A percentile compares a stretch with the other conserved stretches of the same genome.
Evolutionary conservation across 2,888 invertebrate species (phyloP).

Genomic region (Chymomyza fuscimana): DNA sequence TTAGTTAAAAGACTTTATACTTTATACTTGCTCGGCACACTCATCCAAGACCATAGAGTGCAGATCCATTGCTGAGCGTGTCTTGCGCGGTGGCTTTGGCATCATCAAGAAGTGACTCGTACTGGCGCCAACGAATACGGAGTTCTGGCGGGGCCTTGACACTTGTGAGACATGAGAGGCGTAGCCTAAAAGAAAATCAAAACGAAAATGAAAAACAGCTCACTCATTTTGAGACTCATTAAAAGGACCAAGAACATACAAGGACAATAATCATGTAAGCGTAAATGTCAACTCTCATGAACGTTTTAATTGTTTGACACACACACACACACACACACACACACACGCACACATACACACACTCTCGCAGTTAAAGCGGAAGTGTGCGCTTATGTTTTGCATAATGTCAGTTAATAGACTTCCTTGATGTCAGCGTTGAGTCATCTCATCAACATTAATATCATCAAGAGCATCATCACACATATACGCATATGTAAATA

Average conservation of each 20-base stretch:
- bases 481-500: not conserved
- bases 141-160: slow-evolving; percentile 86
- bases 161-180: slow-evolving; percentile 65
- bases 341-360: not conserved
- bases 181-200: slow-evolving; percentile 80
- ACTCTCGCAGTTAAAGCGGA: not conserved
- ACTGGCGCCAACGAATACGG: slow-evolving; percentile 90
- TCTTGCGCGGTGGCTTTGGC: slow-evolving; percentile 86
- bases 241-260: slow-evolving; percentile 8
- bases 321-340: not conserved
- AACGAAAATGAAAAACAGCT: slow-evolving; percentile 2
- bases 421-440: slow-evolving; percentile 2
- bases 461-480: not conserved
- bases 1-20: not conserved
- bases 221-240: slow-evolving; percentile 5
- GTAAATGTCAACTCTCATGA: slow-evolving; percentile 14
- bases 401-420: slow-evolving; percentile 18
- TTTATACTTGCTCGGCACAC: slow-evolving; percentile 76
- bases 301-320: slow-evolving; percentile 9
- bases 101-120: slow-evolving; percentile 82
- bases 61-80: slow-evolving; percentile 91
- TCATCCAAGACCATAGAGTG: slow-evolving; percentile 85
- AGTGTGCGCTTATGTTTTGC: slow-evolving; percentile 3
- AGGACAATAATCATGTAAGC: slow-evolving; percentile 30
- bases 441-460: not conserved